phyloP scores from a whole-genome alignment of 1,140 invertebrate species.

The Papilio helenus region DNA sequence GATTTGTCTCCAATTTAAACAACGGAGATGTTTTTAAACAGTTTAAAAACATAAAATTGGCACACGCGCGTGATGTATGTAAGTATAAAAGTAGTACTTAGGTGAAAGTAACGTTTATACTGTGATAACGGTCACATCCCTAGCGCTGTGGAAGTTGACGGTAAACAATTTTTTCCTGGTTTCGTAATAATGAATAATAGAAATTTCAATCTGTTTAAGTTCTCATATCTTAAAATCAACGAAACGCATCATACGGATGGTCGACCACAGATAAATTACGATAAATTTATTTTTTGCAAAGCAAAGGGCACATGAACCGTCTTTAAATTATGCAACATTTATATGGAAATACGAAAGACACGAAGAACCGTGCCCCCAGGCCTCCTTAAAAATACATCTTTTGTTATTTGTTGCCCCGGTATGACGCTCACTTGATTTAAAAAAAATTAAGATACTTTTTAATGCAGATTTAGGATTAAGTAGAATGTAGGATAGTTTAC shows the following conservation, averaged over 20 bases:
- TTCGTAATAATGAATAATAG: background rate
- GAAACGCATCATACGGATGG: background rate
- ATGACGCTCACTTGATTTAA: slow-evolving; percentile 72
- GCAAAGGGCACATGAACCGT: slow-evolving; percentile 55
- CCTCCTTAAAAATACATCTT: slow-evolving; percentile 77
- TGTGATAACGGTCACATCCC: too few species aligned
- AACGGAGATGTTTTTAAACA: background rate
- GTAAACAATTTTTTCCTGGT: background rate
- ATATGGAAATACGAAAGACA: slow-evolving; percentile 76
- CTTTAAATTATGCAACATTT: slow-evolving; percentile 81
- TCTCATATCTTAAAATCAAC: background rate
- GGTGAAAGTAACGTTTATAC: too few species aligned
- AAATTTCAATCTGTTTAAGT: too few species aligned
- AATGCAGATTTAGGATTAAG: slow-evolving; percentile 67
- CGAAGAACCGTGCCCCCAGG: slow-evolving; percentile 54
- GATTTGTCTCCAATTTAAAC: slow-evolving; percentile 7
- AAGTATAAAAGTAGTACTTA: too few species aligned
- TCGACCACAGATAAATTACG: slow-evolving; percentile 50
- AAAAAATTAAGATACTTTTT: too few species aligned
- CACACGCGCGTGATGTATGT: background rate
- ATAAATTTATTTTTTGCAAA: slow-evolving; percentile 66
- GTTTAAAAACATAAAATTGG: background rate
- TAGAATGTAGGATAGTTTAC: too few species aligned
- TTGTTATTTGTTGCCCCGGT: slow-evolving; percentile 73
- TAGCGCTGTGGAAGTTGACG: too few species aligned